Evolutionary conservation across 2,113 vertebrate species (phyloP).

Genomic region (Scomber colias): DNA sequence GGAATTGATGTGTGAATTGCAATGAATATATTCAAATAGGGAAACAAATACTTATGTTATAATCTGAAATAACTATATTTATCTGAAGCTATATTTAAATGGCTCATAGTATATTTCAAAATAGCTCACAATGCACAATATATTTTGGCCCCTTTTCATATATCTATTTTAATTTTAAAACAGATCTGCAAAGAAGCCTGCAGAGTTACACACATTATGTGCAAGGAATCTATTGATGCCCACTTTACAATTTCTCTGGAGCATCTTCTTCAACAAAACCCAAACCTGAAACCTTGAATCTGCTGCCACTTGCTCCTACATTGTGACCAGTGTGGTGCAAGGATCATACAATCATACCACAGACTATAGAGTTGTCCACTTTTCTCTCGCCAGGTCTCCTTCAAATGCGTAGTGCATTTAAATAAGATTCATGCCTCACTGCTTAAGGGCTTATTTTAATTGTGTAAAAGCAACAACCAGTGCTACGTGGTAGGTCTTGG

Average conservation of each 20-base stretch:
- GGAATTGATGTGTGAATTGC: slow-evolving; percentile 1
- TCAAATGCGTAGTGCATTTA: neutral
- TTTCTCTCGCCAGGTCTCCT: neutral
- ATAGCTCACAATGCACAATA: neutral
- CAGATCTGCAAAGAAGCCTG: too few relatives aligned
- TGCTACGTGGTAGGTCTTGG: too few relatives aligned
- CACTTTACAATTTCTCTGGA: neutral
- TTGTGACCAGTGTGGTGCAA: neutral
- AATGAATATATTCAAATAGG: slow-evolving; percentile 20
- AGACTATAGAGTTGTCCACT: neutral
- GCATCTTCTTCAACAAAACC: neutral
- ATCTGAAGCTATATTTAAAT: slow-evolving; percentile 9
- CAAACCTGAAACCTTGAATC: neutral
- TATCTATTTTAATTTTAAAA: slow-evolving; percentile 1
- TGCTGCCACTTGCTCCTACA: neutral
- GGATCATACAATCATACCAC: neutral
- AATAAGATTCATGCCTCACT: slow-evolving; percentile 5
- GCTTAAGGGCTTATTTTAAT: too few relatives aligned
- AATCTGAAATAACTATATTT: slow-evolving; percentile 14
- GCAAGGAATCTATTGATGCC: neutral
- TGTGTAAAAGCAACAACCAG: too few relatives aligned
- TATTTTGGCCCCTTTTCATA: neutral
- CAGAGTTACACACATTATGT: neutral
- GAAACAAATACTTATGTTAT: slow-evolving; percentile 26
- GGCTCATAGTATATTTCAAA: neutral